Base-by-base conservation (phyloP, 37 sponge, comb jelly and placozoan species). In the Diacarnus erythraeanus region DNA sequence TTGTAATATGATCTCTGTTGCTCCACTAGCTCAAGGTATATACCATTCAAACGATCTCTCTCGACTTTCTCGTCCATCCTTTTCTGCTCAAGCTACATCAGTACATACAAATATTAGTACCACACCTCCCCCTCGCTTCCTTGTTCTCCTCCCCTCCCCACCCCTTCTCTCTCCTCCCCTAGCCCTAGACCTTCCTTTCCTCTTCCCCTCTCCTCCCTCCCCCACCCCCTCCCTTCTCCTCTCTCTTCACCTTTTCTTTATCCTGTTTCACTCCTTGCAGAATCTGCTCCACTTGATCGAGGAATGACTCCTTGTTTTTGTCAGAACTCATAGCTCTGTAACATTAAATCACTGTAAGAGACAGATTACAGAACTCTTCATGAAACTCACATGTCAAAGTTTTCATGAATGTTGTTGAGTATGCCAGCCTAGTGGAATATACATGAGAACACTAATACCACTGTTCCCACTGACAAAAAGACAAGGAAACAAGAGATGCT, bases 341-440 rank as follows among this genome's bases (percentile, higher is more conserved):
- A n/a, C n/a, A n/a, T n/a, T n/a, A n/a, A n/a, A n/a, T n/a, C n/a
- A n/a, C n/a, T n/a, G n/a, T n/a, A n/a, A 64, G 29, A 23, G 65
- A 64, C 65, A 69, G 39, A 69, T 15, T 9, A 64, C 23, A 25
- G 30, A 29, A 63, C 64, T 63, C 15, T 20, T 63, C n/a, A 20
- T 31, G 20, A 31, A 18, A 73, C 91, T 91, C 61, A 94, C 95
- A 83, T 40, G 54, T 95, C 91, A 89, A 95, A 97, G 71, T 93
- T 95, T 57, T 97, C 98, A 83, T 97, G 90, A 61, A 97, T 95
- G 41, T 69, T 86, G 75, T 81, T 93, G 39, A 97, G 74, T 33
- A 91, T 83, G 58, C 84, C 77, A 57, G 82, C 83, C 89, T 95
- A 77, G 1, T 3, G 5, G 54, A 21, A 66, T 27, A 34, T 33